Conservation (phyloP, 2,113 vertebrate genomes). For the Scomber colias region DNA sequence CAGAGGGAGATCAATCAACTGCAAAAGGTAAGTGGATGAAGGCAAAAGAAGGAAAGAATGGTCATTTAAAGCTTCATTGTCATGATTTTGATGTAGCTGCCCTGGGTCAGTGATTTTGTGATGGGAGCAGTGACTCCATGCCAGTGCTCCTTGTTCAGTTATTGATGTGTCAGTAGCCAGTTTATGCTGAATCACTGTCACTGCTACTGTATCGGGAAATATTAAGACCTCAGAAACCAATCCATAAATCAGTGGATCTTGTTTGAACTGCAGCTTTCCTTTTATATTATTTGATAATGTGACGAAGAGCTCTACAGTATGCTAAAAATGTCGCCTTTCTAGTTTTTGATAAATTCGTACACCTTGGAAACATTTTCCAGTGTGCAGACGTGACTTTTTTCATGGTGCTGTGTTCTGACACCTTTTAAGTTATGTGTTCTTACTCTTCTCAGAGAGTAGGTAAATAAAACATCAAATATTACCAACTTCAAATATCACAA, state of each 20-base stretch:
- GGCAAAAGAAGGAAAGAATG: not conserved
- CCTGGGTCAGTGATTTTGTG: conserved; percentile 14
- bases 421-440: conserved; percentile 3
- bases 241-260: conserved; percentile 34
- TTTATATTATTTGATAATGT: conserved; percentile 16
- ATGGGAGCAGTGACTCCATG: conserved; percentile 14
- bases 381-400: conserved; percentile 7
- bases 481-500: not conserved
- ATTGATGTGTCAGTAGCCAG: conserved; percentile 39
- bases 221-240: conserved; percentile 21
- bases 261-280: conserved; percentile 24
- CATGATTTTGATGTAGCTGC: not conserved
- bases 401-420: not conserved
- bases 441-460: not conserved
- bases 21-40: conserved; percentile 88
- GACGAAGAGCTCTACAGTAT: conserved; percentile 12
- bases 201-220: conserved; percentile 32
- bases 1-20: conserved; percentile 94
- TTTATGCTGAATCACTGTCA: conserved; percentile 66
- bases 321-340: conserved; percentile 44
- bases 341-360: conserved; percentile 43
- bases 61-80: not conserved
- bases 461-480: not conserved
- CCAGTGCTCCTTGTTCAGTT: conserved; percentile 28
- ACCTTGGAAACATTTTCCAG: conserved; percentile 11